A percentile compares a stretch with the other conserved stretches of the same genome.
phyloP scores from a whole-genome alignment of 2,113 vertebrate genomes.

The Misgurnus mizolepis region DNA sequence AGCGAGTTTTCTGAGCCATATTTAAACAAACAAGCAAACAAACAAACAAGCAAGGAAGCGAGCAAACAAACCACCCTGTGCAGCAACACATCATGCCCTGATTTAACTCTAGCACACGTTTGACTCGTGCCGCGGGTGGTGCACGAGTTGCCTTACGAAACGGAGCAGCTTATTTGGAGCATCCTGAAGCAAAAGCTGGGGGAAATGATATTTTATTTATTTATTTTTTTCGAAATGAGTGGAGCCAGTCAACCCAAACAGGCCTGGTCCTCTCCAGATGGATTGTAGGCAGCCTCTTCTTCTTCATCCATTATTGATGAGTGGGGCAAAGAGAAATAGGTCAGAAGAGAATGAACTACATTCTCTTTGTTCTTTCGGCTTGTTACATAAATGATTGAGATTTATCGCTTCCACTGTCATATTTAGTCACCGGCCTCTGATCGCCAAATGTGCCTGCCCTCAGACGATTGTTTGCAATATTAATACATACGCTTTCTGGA shows the following conservation, averaged over 20 bases:
- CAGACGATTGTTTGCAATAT: slow-evolving; percentile 21
- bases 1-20: slow-evolving; percentile 18
- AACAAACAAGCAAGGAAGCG: not conserved
- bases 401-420: slow-evolving; percentile 41
- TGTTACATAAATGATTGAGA: slow-evolving; percentile 58
- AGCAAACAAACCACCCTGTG: slow-evolving; percentile 26
- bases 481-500: slow-evolving; percentile 20
- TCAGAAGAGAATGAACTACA: slow-evolving; percentile 60
- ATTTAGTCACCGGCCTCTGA: slow-evolving; percentile 33
- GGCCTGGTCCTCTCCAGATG: slow-evolving; percentile 52
- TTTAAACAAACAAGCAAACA: slow-evolving; percentile 40
- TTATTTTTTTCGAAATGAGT: slow-evolving; percentile 29
- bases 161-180: slow-evolving; percentile 25
- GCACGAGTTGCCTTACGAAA: slow-evolving; percentile 28
- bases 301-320: slow-evolving; percentile 59
- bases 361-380: slow-evolving; percentile 51
- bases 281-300: slow-evolving; percentile 52
- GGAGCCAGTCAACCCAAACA: slow-evolving; percentile 40
- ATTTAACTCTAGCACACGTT: not conserved
- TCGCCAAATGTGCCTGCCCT: not conserved
- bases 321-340: slow-evolving; percentile 54
- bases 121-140: not conserved
- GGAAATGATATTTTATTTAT: slow-evolving; percentile 31
- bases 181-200: slow-evolving; percentile 35
- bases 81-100: slow-evolving; percentile 17